A percentile compares a stretch with the other conserved stretches of the same genome.
These are phyloP conservation scores for Meganola albula DNA, from an alignment of 2,888 invertebrate species.

Conservation along the genomic window DNA sequence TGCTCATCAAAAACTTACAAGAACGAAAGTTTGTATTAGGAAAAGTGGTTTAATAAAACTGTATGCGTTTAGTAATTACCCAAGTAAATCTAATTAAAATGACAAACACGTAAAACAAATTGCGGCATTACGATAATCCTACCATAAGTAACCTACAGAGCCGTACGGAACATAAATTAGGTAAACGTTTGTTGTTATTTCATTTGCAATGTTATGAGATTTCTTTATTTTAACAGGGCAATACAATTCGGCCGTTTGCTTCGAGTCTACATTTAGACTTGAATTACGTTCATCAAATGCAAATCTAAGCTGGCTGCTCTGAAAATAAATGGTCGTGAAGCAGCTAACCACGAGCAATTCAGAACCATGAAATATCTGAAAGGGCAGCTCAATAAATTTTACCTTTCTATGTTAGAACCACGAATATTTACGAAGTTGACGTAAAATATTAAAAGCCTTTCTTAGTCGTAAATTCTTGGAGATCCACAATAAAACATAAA, in stretches of 20 bases:
- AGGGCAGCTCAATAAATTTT: slow-evolving; percentile 31
- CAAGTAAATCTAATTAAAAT: too few relatives aligned
- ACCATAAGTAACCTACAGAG: background rate
- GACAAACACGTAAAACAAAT: too few relatives aligned
- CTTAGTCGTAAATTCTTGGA: slow-evolving; percentile 12
- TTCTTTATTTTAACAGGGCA: slow-evolving; percentile 7
- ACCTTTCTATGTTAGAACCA: slow-evolving; percentile 21
- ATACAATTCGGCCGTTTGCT: slow-evolving; percentile 8
- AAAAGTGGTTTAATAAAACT: too few relatives aligned
- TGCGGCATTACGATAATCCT: background rate
- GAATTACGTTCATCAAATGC: slow-evolving; percentile 17
- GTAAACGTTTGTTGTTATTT: background rate
- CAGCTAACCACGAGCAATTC: slow-evolving; percentile 13
- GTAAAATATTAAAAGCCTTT: slow-evolving; percentile 29
- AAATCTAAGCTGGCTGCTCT: slow-evolving; percentile 17
- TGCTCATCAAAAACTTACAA: too few relatives aligned
- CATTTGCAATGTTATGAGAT: background rate
- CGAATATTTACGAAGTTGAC: slow-evolving; percentile 24
- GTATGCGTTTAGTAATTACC: too few relatives aligned
- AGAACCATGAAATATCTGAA: slow-evolving; percentile 18
- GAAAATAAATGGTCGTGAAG: slow-evolving; percentile 15
- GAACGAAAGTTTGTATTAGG: too few relatives aligned
- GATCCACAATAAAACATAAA: slow-evolving; percentile 22
- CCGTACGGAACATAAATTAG: background rate
- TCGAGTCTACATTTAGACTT: slow-evolving; percentile 13